phyloP scores from a whole-genome alignment of 2,888 invertebrate genomes.

The Brachyptera risi region DNA sequence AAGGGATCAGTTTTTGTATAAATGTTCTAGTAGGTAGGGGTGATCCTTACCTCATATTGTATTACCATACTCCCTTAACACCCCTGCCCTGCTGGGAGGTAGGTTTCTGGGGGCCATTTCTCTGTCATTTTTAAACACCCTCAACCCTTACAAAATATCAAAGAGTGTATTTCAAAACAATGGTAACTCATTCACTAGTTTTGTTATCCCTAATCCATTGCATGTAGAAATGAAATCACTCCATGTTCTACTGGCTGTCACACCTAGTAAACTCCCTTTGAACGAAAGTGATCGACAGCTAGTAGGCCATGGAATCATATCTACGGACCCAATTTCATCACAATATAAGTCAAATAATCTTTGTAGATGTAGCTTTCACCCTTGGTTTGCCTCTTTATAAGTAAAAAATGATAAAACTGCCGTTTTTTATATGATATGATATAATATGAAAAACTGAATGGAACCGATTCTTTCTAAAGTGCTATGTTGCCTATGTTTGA shows the following conservation, averaged over 20 bases:
- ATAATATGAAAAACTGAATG: conserved; percentile 16
- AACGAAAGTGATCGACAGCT: background rate
- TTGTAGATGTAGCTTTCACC: conserved; percentile 21
- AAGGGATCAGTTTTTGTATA: conserved; percentile 11
- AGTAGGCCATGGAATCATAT: background rate
- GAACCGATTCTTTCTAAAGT: background rate
- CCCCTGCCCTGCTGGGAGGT: conserved; percentile 3
- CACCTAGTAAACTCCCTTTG: conserved; percentile 11
- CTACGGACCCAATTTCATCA: conserved; percentile 3
- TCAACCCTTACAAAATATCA: background rate
- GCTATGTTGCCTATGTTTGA: conserved; percentile 12
- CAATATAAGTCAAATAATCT: conserved; percentile 16
- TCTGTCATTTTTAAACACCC: conserved; percentile 18
- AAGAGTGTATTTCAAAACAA: background rate
- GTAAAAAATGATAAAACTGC: conserved; percentile 4
- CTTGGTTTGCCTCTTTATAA: conserved; percentile 14
- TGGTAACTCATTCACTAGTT: background rate
- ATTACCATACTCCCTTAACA: conserved; percentile 2
- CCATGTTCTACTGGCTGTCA: background rate
- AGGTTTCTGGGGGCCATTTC: conserved; percentile 19
- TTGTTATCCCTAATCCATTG: conserved; percentile 1
- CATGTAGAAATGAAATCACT: background rate
- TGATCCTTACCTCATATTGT: conserved; percentile 3
- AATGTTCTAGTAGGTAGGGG: conserved; percentile 19
- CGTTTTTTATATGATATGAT: conserved; percentile 21